Conservation (phyloP, 1,140 invertebrate genomes). For the Drosophila subpulchrella region DNA sequence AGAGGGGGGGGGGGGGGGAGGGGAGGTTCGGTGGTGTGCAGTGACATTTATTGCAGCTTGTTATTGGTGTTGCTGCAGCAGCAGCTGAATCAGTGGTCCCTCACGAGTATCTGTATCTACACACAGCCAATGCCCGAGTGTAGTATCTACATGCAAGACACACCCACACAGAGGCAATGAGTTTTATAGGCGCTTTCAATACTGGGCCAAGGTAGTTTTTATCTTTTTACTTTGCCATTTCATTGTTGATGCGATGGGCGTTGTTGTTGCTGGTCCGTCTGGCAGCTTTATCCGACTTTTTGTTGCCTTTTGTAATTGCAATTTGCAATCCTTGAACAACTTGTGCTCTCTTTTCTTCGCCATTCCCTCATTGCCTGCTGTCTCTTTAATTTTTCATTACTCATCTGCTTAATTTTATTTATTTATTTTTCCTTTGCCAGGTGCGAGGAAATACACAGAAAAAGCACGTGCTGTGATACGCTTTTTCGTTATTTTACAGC, state of each 20-base stretch:
- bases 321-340: conserved; percentile 77
- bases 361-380: conserved; percentile 14
- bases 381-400: conserved; percentile 29
- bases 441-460: neutral
- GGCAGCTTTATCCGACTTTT: conserved; percentile 38
- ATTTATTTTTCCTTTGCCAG: conserved; percentile 23
- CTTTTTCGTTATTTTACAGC: neutral
- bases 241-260: conserved; percentile 36
- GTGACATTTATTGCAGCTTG: conserved; percentile 67
- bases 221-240: conserved; percentile 72
- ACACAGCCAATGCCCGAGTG: conserved; percentile 27
- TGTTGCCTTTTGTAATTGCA: conserved; percentile 69
- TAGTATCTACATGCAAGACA: conserved; percentile 49
- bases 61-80: conserved; percentile 45
- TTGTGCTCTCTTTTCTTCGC: conserved; percentile 37
- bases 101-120: conserved; percentile 44
- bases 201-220: conserved; percentile 82
- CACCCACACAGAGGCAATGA: conserved; percentile 40
- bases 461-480: conserved; percentile 2
- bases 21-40: conserved; percentile 15
- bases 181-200: conserved; percentile 77
- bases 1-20: neutral
- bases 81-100: conserved; percentile 31
- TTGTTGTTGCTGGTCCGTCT: conserved; percentile 35
- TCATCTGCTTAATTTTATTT: conserved; percentile 25